These are phyloP conservation scores for Chionoecetes opilio DNA, from an alignment of 1,140 invertebrate species.

Conservation along the genomic window DNA sequence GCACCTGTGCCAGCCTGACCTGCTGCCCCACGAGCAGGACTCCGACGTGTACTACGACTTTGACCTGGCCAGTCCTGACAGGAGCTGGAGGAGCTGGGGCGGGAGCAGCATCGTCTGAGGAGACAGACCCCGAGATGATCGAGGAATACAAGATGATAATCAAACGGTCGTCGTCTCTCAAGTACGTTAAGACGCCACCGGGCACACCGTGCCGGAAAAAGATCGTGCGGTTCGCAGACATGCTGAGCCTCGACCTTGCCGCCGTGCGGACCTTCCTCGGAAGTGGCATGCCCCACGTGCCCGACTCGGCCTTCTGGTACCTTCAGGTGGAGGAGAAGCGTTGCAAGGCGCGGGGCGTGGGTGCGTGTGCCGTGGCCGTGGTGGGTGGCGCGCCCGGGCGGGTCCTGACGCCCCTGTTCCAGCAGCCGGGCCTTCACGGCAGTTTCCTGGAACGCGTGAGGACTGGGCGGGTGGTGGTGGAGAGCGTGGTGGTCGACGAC, in stretches of 20 bases:
- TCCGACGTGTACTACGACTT: conserved; percentile 81
- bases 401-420: conserved; percentile 89
- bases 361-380: conserved; percentile 43
- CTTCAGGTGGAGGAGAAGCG: conserved; percentile 79
- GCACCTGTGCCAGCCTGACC: conserved; percentile 66
- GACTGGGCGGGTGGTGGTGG: conserved; percentile 90
- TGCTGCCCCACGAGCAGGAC: conserved; percentile 74
- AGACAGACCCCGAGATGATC: conserved; percentile 72
- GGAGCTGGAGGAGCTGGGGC: neutral
- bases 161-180: conserved; percentile 92
- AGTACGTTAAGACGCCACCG: conserved; percentile 95
- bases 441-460: conserved; percentile 92
- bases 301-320: conserved; percentile 89
- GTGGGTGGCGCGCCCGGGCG: conserved; percentile 51
- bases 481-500: conserved; percentile 90
- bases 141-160: conserved; percentile 84
- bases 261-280: conserved; percentile 95
- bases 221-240: conserved; percentile 97
- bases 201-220: conserved; percentile 95
- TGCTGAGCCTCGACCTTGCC: conserved; percentile 95
- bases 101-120: conserved; percentile 69
- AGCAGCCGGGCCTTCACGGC: conserved; percentile 90
- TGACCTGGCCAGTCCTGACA: conserved; percentile 78
- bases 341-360: neutral
- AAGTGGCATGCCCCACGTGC: conserved; percentile 94